A percentile compares a stretch with the other conserved stretches of the same genome.
phyloP scores from a whole-genome alignment of 2,888 invertebrate genomes.

The Idaea aversata region DNA sequence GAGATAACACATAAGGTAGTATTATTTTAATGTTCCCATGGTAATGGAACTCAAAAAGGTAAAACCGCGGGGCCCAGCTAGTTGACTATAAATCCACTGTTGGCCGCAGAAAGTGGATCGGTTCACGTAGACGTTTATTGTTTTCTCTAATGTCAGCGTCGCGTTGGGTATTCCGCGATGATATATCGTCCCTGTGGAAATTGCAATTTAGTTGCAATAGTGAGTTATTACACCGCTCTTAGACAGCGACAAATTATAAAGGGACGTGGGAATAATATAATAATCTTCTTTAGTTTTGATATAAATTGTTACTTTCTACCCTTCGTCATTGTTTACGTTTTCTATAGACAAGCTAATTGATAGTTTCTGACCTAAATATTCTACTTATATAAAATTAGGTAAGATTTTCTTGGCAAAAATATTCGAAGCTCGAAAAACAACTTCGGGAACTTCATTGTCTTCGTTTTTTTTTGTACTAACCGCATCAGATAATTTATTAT shows the following conservation, averaged over 20 bases:
- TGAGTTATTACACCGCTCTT: conserved; percentile 34
- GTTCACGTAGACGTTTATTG: conserved; percentile 35
- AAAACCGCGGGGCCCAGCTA: background rate
- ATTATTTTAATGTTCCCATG: too few relatives aligned
- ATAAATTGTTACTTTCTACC: background rate
- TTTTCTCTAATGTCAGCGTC: conserved; percentile 33
- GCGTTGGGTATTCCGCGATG: conserved; percentile 33
- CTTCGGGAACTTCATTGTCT: background rate
- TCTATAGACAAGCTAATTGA: background rate
- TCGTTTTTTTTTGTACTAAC: background rate
- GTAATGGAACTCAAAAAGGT: too few relatives aligned
- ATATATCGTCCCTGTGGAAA: conserved; percentile 39
- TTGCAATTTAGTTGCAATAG: conserved; percentile 47
- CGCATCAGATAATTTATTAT: background rate
- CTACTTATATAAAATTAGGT: background rate
- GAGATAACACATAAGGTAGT: too few relatives aligned
- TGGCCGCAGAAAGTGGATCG: conserved; percentile 7
- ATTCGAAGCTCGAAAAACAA: background rate
- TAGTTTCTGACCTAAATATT: background rate
- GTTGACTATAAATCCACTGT: conserved; percentile 5
- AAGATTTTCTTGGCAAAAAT: background rate
- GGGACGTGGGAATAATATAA: conserved; percentile 15
- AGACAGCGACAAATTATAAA: conserved; percentile 36
- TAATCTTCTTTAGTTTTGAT: conserved; percentile 8
- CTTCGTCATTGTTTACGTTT: background rate